Evolutionary conservation across 2,797 vertebrate genomes (phyloP), one percentile per base, ranked within the genome.

Genomic region (Phrynocephalus vlangalii): DNA sequence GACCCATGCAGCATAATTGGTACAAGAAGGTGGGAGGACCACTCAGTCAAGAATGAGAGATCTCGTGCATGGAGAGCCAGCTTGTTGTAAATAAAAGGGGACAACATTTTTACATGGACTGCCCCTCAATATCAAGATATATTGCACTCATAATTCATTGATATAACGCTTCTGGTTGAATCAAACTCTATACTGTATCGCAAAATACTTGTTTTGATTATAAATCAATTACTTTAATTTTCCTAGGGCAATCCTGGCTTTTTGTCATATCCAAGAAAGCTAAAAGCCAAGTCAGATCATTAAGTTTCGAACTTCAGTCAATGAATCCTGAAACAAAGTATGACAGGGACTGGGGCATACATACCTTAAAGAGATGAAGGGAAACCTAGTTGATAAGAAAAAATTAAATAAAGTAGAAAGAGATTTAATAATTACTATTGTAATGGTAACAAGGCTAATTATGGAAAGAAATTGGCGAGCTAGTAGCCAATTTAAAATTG

Each of bases 111-210:
- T 80, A 24, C 9, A 73, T 80, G 3, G 6, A 30, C n/a, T 22
- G 2, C 44, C 13, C 10, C 6, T 73, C 77, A 68, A 20, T 79
- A 26, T 75, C 26, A 63, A 48, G 33, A 63, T 56, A 38, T 66
- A 6, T 50, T 84, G 33, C 75, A 22, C 30, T 78, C 18, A 56
- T 88, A 72, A 71, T 79, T 72, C 52, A 88, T 2, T 86, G 81
- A 76, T 67, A 68, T 20, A 11, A 72, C 84, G 15, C 26, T 60
- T 72, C 76, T 71, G 2, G 24, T 20, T 18, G 72, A 71, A 18
- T 30, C 20, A 66, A 50, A 56, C 52, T 79, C 60, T 67, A 75
- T 67, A 8, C 60, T 67, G 81, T 67, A 8, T 16, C 30, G 20
- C 75, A 15, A 66, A 28, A 68, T 76, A 44, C 38, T 52, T 60